A percentile compares a stretch with the other conserved stretches of the same genome.
phyloP scores from a whole-genome alignment of 1,140 invertebrate species.

The Drosophila elegans region DNA sequence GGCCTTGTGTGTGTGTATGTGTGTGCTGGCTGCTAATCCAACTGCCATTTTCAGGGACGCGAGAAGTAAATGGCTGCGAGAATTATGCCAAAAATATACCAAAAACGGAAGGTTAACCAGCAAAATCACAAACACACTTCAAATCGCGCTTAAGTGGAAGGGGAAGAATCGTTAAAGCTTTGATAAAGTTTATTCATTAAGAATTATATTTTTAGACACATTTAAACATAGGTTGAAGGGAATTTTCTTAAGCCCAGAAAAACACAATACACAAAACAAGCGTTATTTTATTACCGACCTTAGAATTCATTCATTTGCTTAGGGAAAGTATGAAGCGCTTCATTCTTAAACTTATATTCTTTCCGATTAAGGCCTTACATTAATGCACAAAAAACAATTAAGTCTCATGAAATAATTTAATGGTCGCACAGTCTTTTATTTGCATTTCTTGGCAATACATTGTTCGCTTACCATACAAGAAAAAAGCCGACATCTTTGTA shows the following conservation, averaged over 20 bases:
- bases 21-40: slow-evolving; percentile 55
- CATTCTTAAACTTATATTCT: not conserved
- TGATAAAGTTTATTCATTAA: too few relatives aligned
- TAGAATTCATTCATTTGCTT: too few relatives aligned
- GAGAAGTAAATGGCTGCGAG: slow-evolving; percentile 57
- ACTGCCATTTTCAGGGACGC: slow-evolving; percentile 66
- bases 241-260: not conserved
- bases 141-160: not conserved
- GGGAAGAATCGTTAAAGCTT: too few relatives aligned
- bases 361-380: too few relatives aligned
- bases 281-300: too few relatives aligned
- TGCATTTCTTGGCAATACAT: slow-evolving; percentile 1
- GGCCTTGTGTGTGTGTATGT: slow-evolving; percentile 18
- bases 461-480: not conserved
- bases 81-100: slow-evolving; percentile 69
- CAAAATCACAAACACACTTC: slow-evolving; percentile 21
- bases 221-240: not conserved
- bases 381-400: too few relatives aligned
- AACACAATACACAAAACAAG: too few relatives aligned
- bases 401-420: not conserved
- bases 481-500: slow-evolving; percentile 7
- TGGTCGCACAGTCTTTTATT: not conserved
- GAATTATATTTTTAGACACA: too few relatives aligned
- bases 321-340: too few relatives aligned
- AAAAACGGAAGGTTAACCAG: slow-evolving; percentile 26